Evolutionary conservation across 2,113 vertebrate genomes (phyloP).

Genomic region (Solenodon paradoxus): DNA sequence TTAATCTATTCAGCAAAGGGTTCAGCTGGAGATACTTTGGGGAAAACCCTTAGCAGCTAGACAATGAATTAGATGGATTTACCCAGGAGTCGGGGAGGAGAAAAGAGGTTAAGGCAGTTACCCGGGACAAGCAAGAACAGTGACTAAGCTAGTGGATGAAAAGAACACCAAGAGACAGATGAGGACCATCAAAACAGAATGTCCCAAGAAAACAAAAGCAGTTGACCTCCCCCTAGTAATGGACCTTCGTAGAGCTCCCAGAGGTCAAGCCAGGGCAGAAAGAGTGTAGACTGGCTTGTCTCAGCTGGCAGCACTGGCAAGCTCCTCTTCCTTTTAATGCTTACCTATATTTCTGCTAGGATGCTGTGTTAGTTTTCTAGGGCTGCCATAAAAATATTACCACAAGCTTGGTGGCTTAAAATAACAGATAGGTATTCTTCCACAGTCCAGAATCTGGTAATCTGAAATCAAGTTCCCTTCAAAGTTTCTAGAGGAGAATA

Average conservation of each 20-base stretch:
- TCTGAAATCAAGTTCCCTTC: background rate
- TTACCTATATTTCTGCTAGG: background rate
- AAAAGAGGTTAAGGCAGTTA: background rate
- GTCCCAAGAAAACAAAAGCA: background rate
- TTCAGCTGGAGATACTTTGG: background rate
- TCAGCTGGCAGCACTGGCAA: background rate
- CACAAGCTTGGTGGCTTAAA: too few relatives aligned
- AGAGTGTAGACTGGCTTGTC: background rate
- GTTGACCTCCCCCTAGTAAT: background rate
- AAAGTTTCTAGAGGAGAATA: background rate
- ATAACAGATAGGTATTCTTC: background rate
- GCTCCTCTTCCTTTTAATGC: background rate
- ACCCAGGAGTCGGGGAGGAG: background rate
- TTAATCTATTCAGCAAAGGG: background rate
- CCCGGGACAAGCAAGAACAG: background rate
- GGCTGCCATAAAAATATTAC: too few relatives aligned
- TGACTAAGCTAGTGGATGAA: background rate
- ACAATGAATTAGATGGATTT: background rate
- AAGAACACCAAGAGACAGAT: background rate
- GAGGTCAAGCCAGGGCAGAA: background rate
- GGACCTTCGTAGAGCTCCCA: background rate
- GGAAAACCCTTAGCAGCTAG: background rate
- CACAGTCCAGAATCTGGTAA: background rate
- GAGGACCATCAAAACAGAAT: background rate
- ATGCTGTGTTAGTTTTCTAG: fast-evolving